Evolutionary conservation across 1,140 invertebrate species (phyloP), one percentile per base, ranked within the genome.

Genomic region (Scaptomyza hsui): DNA sequence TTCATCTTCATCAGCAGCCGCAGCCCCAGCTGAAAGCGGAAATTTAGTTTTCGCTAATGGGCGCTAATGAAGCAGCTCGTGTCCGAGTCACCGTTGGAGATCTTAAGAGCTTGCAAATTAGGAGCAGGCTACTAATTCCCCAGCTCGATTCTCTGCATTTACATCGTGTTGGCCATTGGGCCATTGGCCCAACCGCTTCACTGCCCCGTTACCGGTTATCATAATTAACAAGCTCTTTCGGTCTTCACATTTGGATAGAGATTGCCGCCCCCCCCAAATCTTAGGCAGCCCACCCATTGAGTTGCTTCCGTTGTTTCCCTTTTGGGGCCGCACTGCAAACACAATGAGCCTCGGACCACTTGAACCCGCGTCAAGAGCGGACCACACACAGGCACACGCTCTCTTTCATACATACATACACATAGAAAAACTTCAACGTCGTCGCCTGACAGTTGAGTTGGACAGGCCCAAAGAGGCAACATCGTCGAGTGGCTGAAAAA

Each of bases 21-120:
- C 19, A 21, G 26, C 26, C 6, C 1, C 26, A 29, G 26, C 26
- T 9, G 26, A 29, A 63, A 60, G 52, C 63, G 63, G 81, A 80
- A 86, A 86, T 81, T 81, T 86, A 77, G 61, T 85, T 85, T 77
- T 75, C 64, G 76, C 82, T 85, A 85, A 85, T 85, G 80, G 73
- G 53, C 71, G 77, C 77, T 86, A 85, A 85, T 85, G 81, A 86
- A 85, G 64, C 77, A 74, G 62, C 75, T 65, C 68, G 68, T 78
- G 71, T 78, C 79, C 78, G 78, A 63, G 16, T 67, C 75, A 24
- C 80, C 15, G 80, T 65, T 85, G 76, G 75, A 79, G 57, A 64
- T 74, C 63, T 37, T 29, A 10, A 45, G 57, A 35, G 42, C 67
- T 59, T 75, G 64, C 61, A 78, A 82, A 85, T 86, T 85, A 85